These are phyloP conservation scores for Platanista minor DNA, from an alignment of 2,113 vertebrate genomes.

Conservation along the genomic window DNA sequence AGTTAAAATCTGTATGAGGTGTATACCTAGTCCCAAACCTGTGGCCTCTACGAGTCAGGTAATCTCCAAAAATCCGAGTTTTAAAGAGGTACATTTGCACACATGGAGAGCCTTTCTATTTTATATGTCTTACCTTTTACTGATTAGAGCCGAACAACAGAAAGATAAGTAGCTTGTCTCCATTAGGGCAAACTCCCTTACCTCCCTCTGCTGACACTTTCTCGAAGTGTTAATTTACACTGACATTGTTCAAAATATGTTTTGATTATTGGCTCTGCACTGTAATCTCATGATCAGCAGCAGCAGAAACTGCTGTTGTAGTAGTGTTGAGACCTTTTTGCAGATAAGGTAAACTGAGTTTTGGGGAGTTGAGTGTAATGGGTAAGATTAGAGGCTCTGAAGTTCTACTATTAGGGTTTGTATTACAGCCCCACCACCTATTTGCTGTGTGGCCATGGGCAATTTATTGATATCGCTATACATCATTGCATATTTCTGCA, in stretches of 20 bases:
- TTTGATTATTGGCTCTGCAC: not conserved
- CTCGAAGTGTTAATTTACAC: not conserved
- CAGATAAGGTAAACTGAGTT: not conserved
- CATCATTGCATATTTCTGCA: not conserved
- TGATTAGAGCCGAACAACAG: not conserved
- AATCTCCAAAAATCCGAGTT: not conserved
- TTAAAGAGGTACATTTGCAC: not conserved
- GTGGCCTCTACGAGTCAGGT: not conserved
- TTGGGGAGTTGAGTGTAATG: not conserved
- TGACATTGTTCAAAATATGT: not conserved
- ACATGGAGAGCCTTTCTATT: not conserved
- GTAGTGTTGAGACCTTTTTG: not conserved
- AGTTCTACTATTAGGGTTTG: not conserved
- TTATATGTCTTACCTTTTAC: not conserved
- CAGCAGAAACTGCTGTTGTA: not conserved
- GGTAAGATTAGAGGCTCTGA: not conserved
- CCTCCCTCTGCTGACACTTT: not conserved
- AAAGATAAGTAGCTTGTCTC: not conserved
- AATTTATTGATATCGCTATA: not conserved
- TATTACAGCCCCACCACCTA: not conserved
- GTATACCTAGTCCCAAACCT: not conserved
- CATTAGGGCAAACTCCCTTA: not conserved
- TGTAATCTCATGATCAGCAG: not conserved
- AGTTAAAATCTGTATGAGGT: not conserved
- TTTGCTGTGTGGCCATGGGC: not conserved